Evolutionary conservation across 1,140 invertebrate species (phyloP).

Genomic region (Diachasmimorpha longicaudata): DNA sequence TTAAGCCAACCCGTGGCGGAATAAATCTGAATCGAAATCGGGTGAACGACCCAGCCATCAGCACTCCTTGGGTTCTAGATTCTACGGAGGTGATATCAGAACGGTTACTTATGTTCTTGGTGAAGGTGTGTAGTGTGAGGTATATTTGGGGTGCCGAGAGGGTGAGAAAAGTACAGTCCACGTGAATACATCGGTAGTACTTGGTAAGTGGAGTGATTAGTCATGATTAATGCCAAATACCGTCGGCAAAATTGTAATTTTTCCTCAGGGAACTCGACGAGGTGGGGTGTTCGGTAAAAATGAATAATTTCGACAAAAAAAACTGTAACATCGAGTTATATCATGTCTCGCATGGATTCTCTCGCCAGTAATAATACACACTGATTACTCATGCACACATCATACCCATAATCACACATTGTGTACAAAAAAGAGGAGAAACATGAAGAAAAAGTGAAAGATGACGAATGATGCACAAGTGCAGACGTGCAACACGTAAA

Average conservation of each 20-base stretch:
- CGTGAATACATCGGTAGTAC: not conserved
- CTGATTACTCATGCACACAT: no score
- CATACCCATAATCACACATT: no score
- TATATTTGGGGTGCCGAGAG: not conserved
- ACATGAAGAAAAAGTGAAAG: not conserved
- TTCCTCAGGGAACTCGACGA: no score
- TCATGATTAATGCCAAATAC: no score
- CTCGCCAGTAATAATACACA: no score
- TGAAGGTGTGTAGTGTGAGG: not conserved
- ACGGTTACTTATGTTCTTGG: not conserved
- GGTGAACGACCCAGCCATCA: conserved; percentile 16
- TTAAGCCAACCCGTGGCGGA: conserved; percentile 26
- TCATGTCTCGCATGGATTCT: no score
- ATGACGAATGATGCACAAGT: conserved; percentile 15
- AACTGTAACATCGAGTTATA: no score
- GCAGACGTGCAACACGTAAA: conserved; percentile 31
- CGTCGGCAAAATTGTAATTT: no score
- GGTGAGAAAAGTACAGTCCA: not conserved
- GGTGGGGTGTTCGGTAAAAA: no score
- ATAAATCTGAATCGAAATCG: conserved; percentile 32
- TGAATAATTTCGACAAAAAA: no score
- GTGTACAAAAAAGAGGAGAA: not conserved
- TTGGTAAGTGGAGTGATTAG: not conserved
- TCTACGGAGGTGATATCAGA: not conserved
- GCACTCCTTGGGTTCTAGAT: conserved; percentile 6